Percentiles rank a stretch among this genome's conserved stretches.
These are phyloP conservation scores for Diuraphis noxia DNA, from an alignment of 1,140 invertebrate genomes.

Conservation along the genomic window DNA sequence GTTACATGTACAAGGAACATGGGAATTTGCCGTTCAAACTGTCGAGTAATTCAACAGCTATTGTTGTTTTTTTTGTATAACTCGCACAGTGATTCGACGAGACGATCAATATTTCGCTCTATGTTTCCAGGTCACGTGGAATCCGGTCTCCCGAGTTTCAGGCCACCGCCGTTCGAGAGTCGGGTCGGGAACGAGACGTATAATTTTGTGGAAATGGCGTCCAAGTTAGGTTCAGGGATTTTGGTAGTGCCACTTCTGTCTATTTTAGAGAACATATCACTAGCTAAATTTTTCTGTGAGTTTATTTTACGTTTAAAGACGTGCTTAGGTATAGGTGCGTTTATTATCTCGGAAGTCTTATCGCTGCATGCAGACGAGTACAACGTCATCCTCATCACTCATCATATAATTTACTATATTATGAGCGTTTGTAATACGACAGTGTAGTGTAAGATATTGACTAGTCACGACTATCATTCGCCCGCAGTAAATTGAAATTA, in stretches of 20 bases:
- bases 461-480: background rate
- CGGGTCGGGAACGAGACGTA: conserved; percentile 70
- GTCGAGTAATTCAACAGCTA: conserved; percentile 63
- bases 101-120: background rate
- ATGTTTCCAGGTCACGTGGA: conserved; percentile 67
- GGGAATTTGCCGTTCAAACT: conserved; percentile 70
- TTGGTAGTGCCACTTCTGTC: conserved; percentile 77
- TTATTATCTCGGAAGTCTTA: no score
- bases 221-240: conserved; percentile 72
- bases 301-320: background rate
- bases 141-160: conserved; percentile 69
- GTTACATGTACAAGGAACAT: conserved; percentile 66
- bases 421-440: background rate
- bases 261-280: conserved; percentile 78
- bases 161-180: conserved; percentile 68
- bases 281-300: conserved; percentile 78
- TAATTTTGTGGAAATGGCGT: conserved; percentile 70
- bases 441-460: background rate
- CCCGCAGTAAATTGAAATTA: background rate
- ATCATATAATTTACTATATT: no score
- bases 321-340: no score
- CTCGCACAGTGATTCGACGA: background rate
- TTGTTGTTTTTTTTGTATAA: background rate
- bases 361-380: background rate
- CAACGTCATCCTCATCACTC: no score